Evolutionary conservation across 2,888 invertebrate genomes (phyloP).

Genomic region (Stenotaenia linearis): DNA sequence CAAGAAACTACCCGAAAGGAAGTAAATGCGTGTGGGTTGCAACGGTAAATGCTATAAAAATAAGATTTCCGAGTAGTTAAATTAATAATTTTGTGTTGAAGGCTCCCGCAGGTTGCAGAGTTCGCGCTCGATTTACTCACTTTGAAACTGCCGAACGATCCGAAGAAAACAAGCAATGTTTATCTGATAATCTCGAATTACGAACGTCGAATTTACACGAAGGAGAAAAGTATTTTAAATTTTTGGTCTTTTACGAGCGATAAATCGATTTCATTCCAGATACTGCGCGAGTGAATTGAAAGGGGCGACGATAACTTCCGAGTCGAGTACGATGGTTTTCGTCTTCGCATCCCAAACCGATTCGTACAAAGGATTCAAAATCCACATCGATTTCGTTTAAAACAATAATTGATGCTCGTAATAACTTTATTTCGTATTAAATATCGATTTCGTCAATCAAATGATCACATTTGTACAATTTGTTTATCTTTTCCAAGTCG

Average conservation of each 20-base stretch:
- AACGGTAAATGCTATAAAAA: background rate
- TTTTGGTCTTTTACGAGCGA: no score
- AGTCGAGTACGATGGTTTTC: background rate
- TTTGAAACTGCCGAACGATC: background rate
- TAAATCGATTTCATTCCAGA: no score
- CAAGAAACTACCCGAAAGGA: background rate
- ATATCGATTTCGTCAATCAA: no score
- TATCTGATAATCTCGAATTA: background rate
- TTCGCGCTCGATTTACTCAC: background rate
- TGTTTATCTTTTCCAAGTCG: constrained; percentile 42
- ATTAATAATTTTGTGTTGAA: background rate
- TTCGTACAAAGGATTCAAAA: background rate
- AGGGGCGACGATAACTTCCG: background rate
- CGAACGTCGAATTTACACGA: background rate
- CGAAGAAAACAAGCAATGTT: background rate
- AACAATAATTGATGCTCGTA: no score
- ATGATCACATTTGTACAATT: constrained; percentile 41
- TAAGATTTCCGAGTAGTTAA: background rate
- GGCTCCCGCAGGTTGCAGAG: background rate
- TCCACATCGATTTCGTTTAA: background rate
- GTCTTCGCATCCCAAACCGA: background rate
- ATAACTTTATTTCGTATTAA: no score
- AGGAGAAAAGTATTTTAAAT: background rate
- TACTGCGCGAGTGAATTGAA: background rate
- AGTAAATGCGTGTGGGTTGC: background rate